Evolutionary conservation across 2,888 invertebrate genomes (phyloP).

Genomic region (Pheosia tremula): DNA sequence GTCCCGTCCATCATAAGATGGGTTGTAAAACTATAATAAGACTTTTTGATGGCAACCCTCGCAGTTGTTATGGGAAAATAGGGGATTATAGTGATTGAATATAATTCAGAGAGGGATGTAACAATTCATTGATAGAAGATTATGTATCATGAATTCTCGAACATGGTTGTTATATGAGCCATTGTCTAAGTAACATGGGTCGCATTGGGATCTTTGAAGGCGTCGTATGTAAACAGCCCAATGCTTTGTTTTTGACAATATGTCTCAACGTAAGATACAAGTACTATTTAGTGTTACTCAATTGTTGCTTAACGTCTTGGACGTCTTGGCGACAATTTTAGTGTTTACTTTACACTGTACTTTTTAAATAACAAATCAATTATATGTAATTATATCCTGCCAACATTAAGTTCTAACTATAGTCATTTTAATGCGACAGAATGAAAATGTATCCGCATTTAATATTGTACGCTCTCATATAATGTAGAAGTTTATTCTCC

Average conservation of each 20-base stretch:
- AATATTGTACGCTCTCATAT: background rate
- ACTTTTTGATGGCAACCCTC: conserved; percentile 59
- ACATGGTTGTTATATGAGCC: background rate
- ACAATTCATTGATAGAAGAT: background rate
- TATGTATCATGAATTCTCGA: background rate
- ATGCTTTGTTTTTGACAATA: too few species aligned
- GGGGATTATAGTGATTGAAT: conserved; percentile 51
- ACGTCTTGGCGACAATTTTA: too few species aligned
- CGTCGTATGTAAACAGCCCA: too few species aligned
- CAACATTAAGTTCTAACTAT: too few species aligned
- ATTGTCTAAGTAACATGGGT: background rate
- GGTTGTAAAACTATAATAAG: conserved; percentile 72
- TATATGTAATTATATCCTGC: too few species aligned
- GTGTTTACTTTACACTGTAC: too few species aligned
- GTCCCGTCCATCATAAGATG: conserved; percentile 76
- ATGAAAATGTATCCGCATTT: background rate
- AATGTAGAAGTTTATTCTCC: background rate
- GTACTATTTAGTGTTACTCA: too few species aligned
- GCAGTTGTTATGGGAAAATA: conserved; percentile 62
- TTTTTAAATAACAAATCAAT: too few species aligned
- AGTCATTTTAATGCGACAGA: background rate
- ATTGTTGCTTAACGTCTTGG: too few species aligned
- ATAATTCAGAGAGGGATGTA: background rate
- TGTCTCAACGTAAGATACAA: too few species aligned
- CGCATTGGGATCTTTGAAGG: background rate